These are phyloP conservation scores for Odontesthes bonariensis DNA, from an alignment of 2,113 vertebrate species.

Conservation along the genomic window DNA sequence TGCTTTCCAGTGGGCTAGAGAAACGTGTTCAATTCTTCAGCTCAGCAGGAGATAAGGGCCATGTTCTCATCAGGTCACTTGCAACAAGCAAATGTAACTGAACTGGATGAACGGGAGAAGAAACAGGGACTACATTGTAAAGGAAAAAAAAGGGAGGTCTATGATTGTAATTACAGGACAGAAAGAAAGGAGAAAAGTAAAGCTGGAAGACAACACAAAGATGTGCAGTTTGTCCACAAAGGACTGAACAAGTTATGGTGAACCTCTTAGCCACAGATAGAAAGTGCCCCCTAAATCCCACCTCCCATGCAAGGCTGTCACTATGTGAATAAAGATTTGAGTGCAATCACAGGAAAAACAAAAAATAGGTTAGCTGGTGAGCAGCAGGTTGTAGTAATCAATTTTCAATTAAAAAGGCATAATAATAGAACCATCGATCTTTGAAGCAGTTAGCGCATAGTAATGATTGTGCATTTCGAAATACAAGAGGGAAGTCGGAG, in stretches of 20 bases:
- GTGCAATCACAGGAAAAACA: not conserved
- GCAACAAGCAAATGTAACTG: slow-evolving; percentile 38
- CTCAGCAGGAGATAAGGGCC: slow-evolving; percentile 46
- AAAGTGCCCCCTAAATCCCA: slow-evolving; percentile 11
- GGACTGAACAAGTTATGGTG: slow-evolving; percentile 7
- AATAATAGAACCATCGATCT: not conserved
- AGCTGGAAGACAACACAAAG: not conserved
- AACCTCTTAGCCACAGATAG: slow-evolving; percentile 19
- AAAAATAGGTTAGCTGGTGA: not conserved
- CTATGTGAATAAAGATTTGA: not conserved
- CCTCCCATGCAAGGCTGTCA: slow-evolving; percentile 11
- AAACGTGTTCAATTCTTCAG: slow-evolving; percentile 45
- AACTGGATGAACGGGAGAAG: not conserved
- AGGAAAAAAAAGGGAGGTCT: not conserved
- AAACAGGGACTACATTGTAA: not conserved
- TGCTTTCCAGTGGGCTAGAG: slow-evolving; percentile 36
- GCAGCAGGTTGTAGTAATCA: not conserved
- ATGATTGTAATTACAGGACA: not conserved
- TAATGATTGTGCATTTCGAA: not conserved
- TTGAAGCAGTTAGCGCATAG: not conserved
- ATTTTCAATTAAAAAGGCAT: not conserved
- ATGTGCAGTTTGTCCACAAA: not conserved
- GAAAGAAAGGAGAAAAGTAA: not conserved
- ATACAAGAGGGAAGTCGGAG: not conserved
- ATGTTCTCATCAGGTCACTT: slow-evolving; percentile 51